Percentiles rank a stretch among this genome's conserved stretches.
phyloP scores from a whole-genome alignment of 2,113 vertebrate genomes.

The Coregonus clupeaformis region DNA sequence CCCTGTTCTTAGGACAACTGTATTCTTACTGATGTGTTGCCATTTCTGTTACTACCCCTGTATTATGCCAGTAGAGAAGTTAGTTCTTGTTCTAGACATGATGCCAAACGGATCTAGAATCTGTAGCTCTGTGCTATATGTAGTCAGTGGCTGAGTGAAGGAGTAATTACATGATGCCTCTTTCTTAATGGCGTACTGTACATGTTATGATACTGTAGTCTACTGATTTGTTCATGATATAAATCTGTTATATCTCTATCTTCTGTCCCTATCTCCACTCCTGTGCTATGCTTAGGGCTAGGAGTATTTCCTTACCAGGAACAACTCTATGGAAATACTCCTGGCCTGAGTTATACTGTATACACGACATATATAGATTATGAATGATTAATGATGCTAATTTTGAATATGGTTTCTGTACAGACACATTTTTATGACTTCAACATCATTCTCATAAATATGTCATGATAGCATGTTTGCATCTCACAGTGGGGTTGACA shows the following conservation, averaged over 20 bases:
- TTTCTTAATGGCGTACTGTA: not conserved
- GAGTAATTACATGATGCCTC: not conserved
- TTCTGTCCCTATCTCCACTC: not conserved
- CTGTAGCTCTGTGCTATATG: too few species aligned
- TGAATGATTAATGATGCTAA: not conserved
- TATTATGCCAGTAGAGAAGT: too few species aligned
- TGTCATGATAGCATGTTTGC: not conserved
- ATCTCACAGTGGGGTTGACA: conserved; percentile 16
- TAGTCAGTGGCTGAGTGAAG: not conserved
- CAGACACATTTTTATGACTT: conserved; percentile 10
- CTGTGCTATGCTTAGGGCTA: not conserved
- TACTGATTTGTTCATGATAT: not conserved
- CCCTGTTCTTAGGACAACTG: too few species aligned
- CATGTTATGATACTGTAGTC: not conserved
- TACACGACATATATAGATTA: not conserved
- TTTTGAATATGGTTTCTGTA: conserved; percentile 13
- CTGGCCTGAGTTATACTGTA: not conserved
- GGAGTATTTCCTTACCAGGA: not conserved
- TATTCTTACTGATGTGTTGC: too few species aligned
- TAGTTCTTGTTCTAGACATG: too few species aligned
- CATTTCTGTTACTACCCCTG: too few species aligned
- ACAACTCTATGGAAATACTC: not conserved
- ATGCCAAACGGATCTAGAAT: too few species aligned
- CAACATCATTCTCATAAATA: not conserved
- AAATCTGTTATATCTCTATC: not conserved